Evolutionary conservation across 2,888 invertebrate species (phyloP), one percentile per base, ranked within the genome.

Genomic region (Drosophila helvetica): DNA sequence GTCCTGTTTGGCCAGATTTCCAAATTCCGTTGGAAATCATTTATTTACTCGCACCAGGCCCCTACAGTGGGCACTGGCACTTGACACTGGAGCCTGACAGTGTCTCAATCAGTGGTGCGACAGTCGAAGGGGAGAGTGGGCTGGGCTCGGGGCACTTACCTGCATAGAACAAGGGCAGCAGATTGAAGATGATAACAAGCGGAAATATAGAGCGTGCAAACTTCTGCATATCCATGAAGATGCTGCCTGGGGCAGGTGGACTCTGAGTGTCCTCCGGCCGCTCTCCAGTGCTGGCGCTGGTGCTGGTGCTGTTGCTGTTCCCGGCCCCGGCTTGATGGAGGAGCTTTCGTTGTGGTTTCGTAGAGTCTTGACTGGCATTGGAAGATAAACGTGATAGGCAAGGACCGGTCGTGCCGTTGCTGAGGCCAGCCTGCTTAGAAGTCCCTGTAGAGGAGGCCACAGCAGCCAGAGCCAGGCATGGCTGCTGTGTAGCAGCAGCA

Each of bases 151-250:
- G 22, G 6, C 45, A 90, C 92, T 91, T 60, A 92, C 92, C 92
- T 91, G 92, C 92, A 90, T 90, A 91, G 77, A 92, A 91, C 72
- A 92, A 82, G 80, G 92, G 92, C 88, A 92, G 88, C 90, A 92
- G 90, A 86, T 92, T 92, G 81, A 92, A 91, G 80, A 92, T 90
- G 89, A 92, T 89, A 84, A 92, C 78, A 77, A 92, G 81, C 73
- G 91, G 91, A 77, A 92, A 83, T 71, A 92, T 81, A 86, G 89
- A 84, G 76, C 90, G 90, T 75, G 91, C 80, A 80, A 91, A 80
- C 77, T 89, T 89, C 77, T 91, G 92, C 70, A 91, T 74, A 82
- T 91, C 91, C 80, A 74, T 78, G 65, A 89, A 82, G 77, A 86
- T 77, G 74, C 73, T 80, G 73, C 82, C 71, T 63, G 87, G 73